Percentiles rank a stretch among this genome's conserved stretches.
Evolutionary conservation across 2,113 vertebrate species (phyloP).

Genomic region (Cyphomyrus plagiostoma): DNA sequence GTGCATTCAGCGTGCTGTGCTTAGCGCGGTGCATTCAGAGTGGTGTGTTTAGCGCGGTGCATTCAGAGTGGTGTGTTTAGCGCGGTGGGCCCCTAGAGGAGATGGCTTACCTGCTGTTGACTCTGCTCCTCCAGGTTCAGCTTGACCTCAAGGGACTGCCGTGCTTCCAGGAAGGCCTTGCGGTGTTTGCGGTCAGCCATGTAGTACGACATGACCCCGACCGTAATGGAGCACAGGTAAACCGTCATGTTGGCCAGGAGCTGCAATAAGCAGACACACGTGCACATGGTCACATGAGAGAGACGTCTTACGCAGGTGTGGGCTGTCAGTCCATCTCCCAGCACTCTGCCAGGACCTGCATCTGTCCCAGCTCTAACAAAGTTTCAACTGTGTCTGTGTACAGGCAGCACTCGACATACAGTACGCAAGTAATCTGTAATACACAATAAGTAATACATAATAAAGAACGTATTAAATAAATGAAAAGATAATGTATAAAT

Average conservation of each 20-base stretch:
- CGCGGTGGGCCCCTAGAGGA: not conserved
- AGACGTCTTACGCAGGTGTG: not conserved
- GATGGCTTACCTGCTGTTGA: conserved; percentile 77
- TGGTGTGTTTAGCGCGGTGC: not conserved
- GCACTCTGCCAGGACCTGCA: not conserved
- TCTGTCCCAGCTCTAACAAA: not conserved
- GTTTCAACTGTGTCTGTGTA: not conserved
- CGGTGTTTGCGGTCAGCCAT: conserved; percentile 93
- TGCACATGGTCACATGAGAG: not conserved
- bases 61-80: not conserved
- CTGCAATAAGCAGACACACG: conserved; percentile 45
- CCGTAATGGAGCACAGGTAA: conserved; percentile 73
- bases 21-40: too few species aligned
- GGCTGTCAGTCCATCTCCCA: not conserved
- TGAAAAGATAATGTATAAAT: not conserved
- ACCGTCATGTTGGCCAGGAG: conserved; percentile 79
- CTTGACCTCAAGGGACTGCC: conserved; percentile 90
- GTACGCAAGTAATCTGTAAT: not conserved
- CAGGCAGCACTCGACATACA: not conserved
- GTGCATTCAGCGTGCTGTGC: not conserved
- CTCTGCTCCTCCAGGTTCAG: conserved; percentile 91
- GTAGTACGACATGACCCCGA: conserved; percentile 86
- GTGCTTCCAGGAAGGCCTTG: conserved; percentile 86
- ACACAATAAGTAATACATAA: not conserved
- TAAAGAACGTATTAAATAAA: not conserved